phyloP scores from a whole-genome alignment of 2,113 vertebrate species.

The Cavia porcellus region DNA sequence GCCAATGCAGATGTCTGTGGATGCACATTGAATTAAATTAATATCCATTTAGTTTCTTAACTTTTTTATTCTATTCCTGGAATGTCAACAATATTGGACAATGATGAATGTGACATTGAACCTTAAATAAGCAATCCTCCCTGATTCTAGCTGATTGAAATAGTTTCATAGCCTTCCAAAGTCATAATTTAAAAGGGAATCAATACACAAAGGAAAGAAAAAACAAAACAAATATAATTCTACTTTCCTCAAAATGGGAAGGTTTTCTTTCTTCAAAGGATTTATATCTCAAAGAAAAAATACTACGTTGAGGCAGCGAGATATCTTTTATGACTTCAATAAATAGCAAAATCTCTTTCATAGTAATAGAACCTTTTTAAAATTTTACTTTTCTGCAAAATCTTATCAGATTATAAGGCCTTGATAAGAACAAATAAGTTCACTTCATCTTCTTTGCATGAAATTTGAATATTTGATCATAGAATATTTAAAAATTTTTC shows the following conservation, averaged over 20 bases:
- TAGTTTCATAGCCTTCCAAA: background rate
- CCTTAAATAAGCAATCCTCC: background rate
- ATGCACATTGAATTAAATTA: background rate
- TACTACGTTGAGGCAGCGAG: slow-evolving; percentile 75
- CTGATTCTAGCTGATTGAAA: background rate
- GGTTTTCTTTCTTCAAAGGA: slow-evolving; percentile 66
- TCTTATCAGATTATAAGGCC: slow-evolving; percentile 78
- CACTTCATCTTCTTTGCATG: slow-evolving; percentile 73
- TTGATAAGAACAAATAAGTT: slow-evolving; percentile 83
- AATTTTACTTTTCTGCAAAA: slow-evolving; percentile 76
- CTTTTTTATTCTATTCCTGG: background rate
- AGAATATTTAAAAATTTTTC: slow-evolving; percentile 10
- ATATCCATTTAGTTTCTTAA: background rate
- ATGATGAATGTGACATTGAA: slow-evolving; percentile 15
- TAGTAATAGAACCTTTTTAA: slow-evolving; percentile 74
- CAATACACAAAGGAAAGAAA: slow-evolving; percentile 54
- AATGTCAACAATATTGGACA: background rate
- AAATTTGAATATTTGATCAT: slow-evolving; percentile 79
- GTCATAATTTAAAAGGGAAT: slow-evolving; percentile 16
- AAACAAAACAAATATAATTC: slow-evolving; percentile 28
- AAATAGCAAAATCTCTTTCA: slow-evolving; percentile 71
- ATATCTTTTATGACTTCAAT: slow-evolving; percentile 58
- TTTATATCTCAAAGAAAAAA: slow-evolving; percentile 74
- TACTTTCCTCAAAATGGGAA: slow-evolving; percentile 42
- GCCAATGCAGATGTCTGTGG: background rate